These are phyloP conservation scores for Agapetus fuscipes DNA, from an alignment of 2,888 invertebrate species.

Conservation along the genomic window DNA sequence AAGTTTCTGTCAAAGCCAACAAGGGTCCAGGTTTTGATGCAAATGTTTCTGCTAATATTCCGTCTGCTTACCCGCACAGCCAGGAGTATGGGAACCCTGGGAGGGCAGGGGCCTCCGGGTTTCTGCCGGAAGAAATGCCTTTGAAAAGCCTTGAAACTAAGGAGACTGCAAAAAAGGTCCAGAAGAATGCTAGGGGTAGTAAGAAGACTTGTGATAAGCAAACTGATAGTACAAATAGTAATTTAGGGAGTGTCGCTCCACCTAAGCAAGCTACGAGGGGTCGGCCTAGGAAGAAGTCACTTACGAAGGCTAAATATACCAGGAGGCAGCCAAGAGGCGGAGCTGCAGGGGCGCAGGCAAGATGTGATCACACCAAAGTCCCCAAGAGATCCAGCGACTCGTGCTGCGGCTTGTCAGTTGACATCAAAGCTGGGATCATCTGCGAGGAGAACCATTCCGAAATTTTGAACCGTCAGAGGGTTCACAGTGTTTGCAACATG, in stretches of 20 bases:
- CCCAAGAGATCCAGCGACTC: conserved; percentile 42
- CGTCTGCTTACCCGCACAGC: neutral
- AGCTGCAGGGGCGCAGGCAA: conserved; percentile 9
- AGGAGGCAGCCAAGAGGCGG: conserved; percentile 14
- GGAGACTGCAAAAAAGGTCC: neutral
- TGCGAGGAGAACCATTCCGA: conserved; percentile 43
- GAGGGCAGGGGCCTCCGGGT: neutral
- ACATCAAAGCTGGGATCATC: conserved; percentile 38
- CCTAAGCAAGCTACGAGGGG: conserved; percentile 20
- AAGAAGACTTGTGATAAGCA: conserved; percentile 5
- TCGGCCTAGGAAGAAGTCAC: conserved; percentile 17
- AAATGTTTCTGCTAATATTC: neutral
- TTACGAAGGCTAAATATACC: conserved; percentile 19
- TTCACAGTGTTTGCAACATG: conserved; percentile 66
- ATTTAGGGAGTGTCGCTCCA: conserved; percentile 22
- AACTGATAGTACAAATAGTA: conserved; percentile 9
- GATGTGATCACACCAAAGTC: conserved; percentile 29
- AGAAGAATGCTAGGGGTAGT: neutral
- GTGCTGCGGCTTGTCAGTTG: conserved; percentile 41
- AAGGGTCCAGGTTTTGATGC: neutral
- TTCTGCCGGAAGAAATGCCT: neutral
- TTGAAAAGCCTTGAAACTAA: neutral
- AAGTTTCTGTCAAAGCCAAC: too few relatives aligned
- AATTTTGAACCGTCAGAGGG: conserved; percentile 55
- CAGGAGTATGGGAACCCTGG: neutral